A percentile compares a stretch with the other conserved stretches of the same genome.
phyloP scores from a whole-genome alignment of 2,888 invertebrate genomes.

The Chromoteleia sp. region DNA sequence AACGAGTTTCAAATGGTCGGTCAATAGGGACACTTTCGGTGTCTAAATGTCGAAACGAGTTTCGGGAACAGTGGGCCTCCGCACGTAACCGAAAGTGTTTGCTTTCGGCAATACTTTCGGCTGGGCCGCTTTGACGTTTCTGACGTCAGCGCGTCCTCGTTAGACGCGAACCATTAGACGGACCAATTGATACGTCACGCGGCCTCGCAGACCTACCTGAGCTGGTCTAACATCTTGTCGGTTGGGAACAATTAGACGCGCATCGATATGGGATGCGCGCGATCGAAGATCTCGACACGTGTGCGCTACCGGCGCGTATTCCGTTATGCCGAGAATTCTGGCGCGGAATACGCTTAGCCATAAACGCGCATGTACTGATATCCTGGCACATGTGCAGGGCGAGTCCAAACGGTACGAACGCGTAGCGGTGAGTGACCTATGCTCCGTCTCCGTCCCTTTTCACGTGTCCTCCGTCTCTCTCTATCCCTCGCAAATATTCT shows the following conservation, averaged over 20 bases:
- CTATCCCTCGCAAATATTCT: slow-evolving; percentile 66
- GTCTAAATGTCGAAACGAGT: slow-evolving; percentile 47
- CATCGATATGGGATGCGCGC: slow-evolving; percentile 28
- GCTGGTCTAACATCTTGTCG: slow-evolving; percentile 9
- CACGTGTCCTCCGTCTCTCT: slow-evolving; percentile 61
- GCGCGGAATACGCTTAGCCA: slow-evolving; percentile 58
- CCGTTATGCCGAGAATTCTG: slow-evolving; percentile 69
- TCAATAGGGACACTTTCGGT: slow-evolving; percentile 67
- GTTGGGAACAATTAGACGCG: slow-evolving; percentile 39
- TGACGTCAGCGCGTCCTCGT: slow-evolving; percentile 42
- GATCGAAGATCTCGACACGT: slow-evolving; percentile 65
- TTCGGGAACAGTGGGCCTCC: slow-evolving; percentile 49
- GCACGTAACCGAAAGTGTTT: slow-evolving; percentile 73
- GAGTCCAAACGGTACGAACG: slow-evolving; percentile 59
- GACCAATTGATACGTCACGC: slow-evolving; percentile 41
- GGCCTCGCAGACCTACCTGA: neutral
- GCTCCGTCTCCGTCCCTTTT: slow-evolving; percentile 68
- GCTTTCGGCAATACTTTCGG: slow-evolving; percentile 35
- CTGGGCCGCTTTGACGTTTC: slow-evolving; percentile 13
- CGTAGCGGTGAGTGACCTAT: slow-evolving; percentile 74
- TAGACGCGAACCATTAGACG: slow-evolving; percentile 61
- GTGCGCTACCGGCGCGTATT: slow-evolving; percentile 57
- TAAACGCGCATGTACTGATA: slow-evolving; percentile 61
- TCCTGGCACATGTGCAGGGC: slow-evolving; percentile 62
- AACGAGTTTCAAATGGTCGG: slow-evolving; percentile 78